Percentiles rank a stretch among this genome's conserved stretches.
phyloP scores from a whole-genome alignment of 1,140 invertebrate genomes.

The Linepithema humile region DNA sequence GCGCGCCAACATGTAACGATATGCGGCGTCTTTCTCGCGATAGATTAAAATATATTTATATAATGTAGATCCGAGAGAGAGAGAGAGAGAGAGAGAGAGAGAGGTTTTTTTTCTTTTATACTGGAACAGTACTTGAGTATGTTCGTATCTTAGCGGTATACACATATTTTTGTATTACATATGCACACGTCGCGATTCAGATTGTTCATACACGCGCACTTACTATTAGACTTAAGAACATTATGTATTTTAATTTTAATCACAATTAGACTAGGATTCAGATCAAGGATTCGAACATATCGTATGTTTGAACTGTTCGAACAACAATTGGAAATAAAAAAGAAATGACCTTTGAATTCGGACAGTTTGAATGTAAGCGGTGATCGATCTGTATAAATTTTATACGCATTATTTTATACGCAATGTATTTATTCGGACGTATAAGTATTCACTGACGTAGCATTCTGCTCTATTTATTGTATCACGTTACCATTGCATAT shows the following conservation, averaged over 20 bases:
- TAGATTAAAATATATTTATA: slow-evolving; percentile 21
- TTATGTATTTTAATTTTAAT: slow-evolving; percentile 66
- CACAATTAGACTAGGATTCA: too few relatives aligned
- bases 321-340: too few relatives aligned
- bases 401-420: too few relatives aligned
- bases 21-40: slow-evolving; percentile 7
- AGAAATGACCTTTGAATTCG: too few relatives aligned
- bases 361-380: too few relatives aligned
- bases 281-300: too few relatives aligned
- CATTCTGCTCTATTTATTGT: slow-evolving; percentile 79
- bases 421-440: slow-evolving; percentile 77
- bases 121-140: slow-evolving; percentile 44
- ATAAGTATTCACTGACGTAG: slow-evolving; percentile 67
- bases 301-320: too few relatives aligned
- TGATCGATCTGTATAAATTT: too few relatives aligned
- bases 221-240: slow-evolving; percentile 51
- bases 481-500: slow-evolving; percentile 80
- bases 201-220: slow-evolving; percentile 31
- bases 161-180: slow-evolving; percentile 65
- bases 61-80: slow-evolving; percentile 42
- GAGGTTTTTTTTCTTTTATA: slow-evolving; percentile 44
- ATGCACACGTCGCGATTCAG: slow-evolving; percentile 43
- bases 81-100: too few relatives aligned
- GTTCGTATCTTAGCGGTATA: slow-evolving; percentile 62
- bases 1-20: background rate